Percentiles rank a stretch among this genome's conserved stretches.
Evolutionary conservation across 2,797 vertebrate genomes (phyloP).

Genomic region (Takifugu ocellatus): DNA sequence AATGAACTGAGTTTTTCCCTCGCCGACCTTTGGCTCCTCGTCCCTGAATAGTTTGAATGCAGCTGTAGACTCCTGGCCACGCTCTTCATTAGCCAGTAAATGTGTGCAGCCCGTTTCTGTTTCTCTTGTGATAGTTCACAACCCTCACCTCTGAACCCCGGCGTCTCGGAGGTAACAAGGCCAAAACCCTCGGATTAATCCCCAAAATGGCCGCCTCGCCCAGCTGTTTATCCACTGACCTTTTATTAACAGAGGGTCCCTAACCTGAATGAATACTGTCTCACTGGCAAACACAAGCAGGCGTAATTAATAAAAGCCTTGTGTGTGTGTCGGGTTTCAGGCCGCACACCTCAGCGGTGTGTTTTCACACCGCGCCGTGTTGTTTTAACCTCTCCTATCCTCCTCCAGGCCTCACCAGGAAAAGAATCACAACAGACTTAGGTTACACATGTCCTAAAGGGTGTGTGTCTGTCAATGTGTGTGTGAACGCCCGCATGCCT

Average conservation of each 20-base stretch:
- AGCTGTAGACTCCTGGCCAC: background rate
- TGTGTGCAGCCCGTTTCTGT: conserved; percentile 36
- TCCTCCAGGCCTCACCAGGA: conserved; percentile 64
- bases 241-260: conserved; percentile 58
- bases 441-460: conserved; percentile 72
- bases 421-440: conserved; percentile 75
- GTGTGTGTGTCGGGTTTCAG: conserved; percentile 60
- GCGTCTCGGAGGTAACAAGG: conserved; percentile 51
- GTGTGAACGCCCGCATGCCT: conserved; percentile 21
- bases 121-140: conserved; percentile 53
- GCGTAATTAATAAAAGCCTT: conserved; percentile 69
- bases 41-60: conserved; percentile 21
- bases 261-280: conserved; percentile 70
- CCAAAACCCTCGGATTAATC: conserved; percentile 43
- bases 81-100: conserved; percentile 19
- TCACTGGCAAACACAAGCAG: conserved; percentile 61
- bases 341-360: conserved; percentile 64
- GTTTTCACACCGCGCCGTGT: conserved; percentile 67
- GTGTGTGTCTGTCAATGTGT: conserved; percentile 43
- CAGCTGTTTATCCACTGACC: conserved; percentile 62
- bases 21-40: background rate
- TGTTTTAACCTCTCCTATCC: conserved; percentile 71
- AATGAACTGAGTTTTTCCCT: background rate
- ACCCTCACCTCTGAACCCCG: conserved; percentile 60
- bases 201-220: conserved; percentile 55